These are phyloP conservation scores for Caerostris darwini DNA, from an alignment of 1,140 invertebrate species.

Conservation along the genomic window DNA sequence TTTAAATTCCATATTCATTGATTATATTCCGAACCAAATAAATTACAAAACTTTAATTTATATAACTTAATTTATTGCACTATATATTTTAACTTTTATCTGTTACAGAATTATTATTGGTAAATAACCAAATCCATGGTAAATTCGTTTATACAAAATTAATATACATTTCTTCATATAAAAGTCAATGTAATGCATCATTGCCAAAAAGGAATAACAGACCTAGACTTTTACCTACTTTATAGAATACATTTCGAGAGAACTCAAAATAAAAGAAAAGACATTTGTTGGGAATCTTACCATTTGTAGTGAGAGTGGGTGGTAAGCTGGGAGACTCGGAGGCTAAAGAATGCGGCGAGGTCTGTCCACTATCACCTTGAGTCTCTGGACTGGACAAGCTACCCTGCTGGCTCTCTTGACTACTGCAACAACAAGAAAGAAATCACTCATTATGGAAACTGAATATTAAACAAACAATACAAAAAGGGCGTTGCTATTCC, in stretches of 20 bases:
- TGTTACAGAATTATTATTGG: too few species aligned
- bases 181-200: too few species aligned
- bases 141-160: too few species aligned
- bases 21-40: too few species aligned
- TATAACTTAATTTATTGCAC: too few species aligned
- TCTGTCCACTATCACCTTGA: conserved; percentile 78
- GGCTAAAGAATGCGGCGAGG: conserved; percentile 72
- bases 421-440: conserved; percentile 56
- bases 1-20: too few species aligned
- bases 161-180: too few species aligned
- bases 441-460: not conserved
- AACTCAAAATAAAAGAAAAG: not conserved
- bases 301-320: conserved; percentile 78
- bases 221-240: too few species aligned
- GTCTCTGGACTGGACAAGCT: conserved; percentile 80
- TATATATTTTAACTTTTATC: too few species aligned
- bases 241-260: not conserved
- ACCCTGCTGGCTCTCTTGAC: conserved; percentile 78
- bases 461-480: not conserved
- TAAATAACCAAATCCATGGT: too few species aligned
- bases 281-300: conserved; percentile 16
- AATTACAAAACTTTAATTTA: too few species aligned
- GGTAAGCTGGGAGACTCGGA: conserved; percentile 77
- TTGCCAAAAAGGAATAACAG: too few species aligned
- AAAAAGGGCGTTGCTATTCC: not conserved